Base-by-base conservation (phyloP, 2,113 vertebrate species). In the Terrapene triunguis region DNA sequence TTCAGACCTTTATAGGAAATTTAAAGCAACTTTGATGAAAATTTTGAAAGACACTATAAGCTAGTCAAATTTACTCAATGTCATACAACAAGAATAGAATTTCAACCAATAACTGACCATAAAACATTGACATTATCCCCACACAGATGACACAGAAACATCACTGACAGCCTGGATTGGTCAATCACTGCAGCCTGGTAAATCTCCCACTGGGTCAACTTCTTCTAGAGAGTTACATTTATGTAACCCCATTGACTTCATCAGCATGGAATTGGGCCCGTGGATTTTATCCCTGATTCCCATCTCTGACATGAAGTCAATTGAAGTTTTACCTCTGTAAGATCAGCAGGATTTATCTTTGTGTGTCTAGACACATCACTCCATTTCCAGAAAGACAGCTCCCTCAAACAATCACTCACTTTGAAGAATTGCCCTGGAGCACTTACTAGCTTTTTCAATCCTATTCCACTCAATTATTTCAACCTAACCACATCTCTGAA, bases 401-500 rank as follows among this genome's bases (percentile, higher is more conserved):
- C 42, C 69, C 51, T 80, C 83, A 13, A 8, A 76, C 72, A 48
- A 74, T 5, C 0, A 0, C 21, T 59, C 59, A 14, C 80, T 48
- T 3, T 3, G 24, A 93, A 69, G 80, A 90, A 57, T n/a, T 44
- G 35, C 42, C 88, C 88, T 76, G 69, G 16, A 92, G 42, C n/a
- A 27, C 10, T 24, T 22, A 48, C 38, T 35, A 89, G 72, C 0
- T 0, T 8, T 48, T 78, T 14, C 35, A 83, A 93, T 35, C 51
- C 54, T 88, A 48, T 92, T 89, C 80, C 22, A 91, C 32, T 62
- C 55, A 27, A 27, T 44, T 76, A 59, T 78, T 82, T 84, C 92
- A 94, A 44, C 50, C 55, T 3, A 84, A 83, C 72, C 89, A 82
- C 87, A 87, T 47, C 84, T 89, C 88, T 85, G 35, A 89, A 74